A percentile compares a stretch with the other conserved stretches of the same genome.
phyloP scores from a whole-genome alignment of 2,888 invertebrate species.

The Cheilosia variabilis region DNA sequence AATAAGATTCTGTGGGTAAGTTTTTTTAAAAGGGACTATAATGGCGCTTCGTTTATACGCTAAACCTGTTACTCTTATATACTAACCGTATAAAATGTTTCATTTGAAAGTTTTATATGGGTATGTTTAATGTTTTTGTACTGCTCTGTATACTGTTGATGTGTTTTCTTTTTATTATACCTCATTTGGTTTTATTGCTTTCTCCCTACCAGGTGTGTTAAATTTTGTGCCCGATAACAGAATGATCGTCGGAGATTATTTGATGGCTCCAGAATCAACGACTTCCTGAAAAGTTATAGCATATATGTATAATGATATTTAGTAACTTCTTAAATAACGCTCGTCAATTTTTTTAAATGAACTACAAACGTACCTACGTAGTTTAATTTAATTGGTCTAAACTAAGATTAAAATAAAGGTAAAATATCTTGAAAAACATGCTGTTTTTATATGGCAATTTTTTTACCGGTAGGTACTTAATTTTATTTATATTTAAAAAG shows the following conservation, averaged over 20 bases:
- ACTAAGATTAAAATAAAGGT: background rate
- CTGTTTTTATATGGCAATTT: background rate
- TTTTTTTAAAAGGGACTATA: too few relatives aligned
- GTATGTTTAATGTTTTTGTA: background rate
- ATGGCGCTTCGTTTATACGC: too few relatives aligned
- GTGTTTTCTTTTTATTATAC: constrained; percentile 11
- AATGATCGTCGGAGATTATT: constrained; percentile 87
- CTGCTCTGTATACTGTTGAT: background rate
- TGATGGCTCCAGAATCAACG: constrained; percentile 85
- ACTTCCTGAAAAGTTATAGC: constrained; percentile 75
- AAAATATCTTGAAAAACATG: background rate
- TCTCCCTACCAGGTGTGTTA: constrained; percentile 84
- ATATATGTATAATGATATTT: background rate
- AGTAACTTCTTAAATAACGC: background rate
- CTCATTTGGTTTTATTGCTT: constrained; percentile 46
- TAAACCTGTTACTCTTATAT: too few relatives aligned
- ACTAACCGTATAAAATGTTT: too few relatives aligned
- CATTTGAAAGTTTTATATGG: too few relatives aligned
- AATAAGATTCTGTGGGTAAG: too few relatives aligned
- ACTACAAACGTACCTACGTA: background rate
- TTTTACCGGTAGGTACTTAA: too few relatives aligned
- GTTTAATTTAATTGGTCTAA: background rate
- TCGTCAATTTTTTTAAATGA: background rate
- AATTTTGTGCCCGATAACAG: constrained; percentile 87
- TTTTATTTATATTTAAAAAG: too few relatives aligned